Conservation (phyloP, 2,888 invertebrate species). For the Monopis laevigella region DNA sequence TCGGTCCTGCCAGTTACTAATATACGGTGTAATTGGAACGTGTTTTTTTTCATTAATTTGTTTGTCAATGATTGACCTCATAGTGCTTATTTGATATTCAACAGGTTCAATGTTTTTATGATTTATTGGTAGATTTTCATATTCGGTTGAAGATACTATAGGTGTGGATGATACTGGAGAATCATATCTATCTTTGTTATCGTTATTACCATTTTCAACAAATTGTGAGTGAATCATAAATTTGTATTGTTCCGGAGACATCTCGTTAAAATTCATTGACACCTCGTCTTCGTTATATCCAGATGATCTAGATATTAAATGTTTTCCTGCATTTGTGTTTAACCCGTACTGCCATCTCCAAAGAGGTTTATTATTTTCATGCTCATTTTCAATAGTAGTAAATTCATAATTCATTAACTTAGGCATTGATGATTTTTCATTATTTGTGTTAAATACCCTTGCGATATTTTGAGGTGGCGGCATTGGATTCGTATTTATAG, state of each 20-base stretch:
- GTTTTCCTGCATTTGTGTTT: slow-evolving; percentile 41
- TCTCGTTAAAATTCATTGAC: slow-evolving; percentile 51
- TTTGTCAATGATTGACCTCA: not conserved
- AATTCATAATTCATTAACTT: slow-evolving; percentile 55
- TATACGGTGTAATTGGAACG: too few relatives aligned
- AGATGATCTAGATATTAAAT: slow-evolving; percentile 52
- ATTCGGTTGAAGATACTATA: not conserved
- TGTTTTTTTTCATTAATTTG: slow-evolving; percentile 8
- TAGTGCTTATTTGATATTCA: not conserved
- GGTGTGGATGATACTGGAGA: not conserved
- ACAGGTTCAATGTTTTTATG: not conserved
- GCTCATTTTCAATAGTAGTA: slow-evolving; percentile 37
- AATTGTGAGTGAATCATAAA: slow-evolving; percentile 43
- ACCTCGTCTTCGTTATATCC: slow-evolving; percentile 43
- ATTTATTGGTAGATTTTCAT: not conserved
- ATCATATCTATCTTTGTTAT: slow-evolving; percentile 2
- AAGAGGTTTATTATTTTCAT: slow-evolving; percentile 44
- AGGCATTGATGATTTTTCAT: slow-evolving; percentile 45
- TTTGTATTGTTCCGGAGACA: slow-evolving; percentile 51
- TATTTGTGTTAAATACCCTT: slow-evolving; percentile 32
- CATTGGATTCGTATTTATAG: slow-evolving; percentile 29
- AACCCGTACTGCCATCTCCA: slow-evolving; percentile 60
- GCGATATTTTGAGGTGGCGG: slow-evolving; percentile 34
- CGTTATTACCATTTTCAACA: slow-evolving; percentile 25
- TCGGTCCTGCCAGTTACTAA: too few relatives aligned